A percentile compares a stretch with the other conserved stretches of the same genome.
These are phyloP conservation scores for Perithous albicinctus DNA, from an alignment of 2,888 invertebrate species.

Conservation along the genomic window DNA sequence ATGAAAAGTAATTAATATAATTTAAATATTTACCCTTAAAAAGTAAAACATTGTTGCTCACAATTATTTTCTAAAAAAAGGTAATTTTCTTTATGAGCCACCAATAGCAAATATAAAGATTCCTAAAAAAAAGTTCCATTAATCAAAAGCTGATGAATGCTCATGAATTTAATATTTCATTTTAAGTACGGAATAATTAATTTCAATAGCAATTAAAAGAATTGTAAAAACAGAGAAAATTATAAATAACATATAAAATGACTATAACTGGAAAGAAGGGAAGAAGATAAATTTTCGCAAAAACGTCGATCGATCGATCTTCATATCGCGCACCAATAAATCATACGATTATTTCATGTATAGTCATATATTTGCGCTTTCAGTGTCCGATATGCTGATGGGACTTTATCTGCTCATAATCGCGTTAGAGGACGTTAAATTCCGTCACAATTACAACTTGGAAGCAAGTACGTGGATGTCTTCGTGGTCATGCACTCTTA, in stretches of 20 bases:
- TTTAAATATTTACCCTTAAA: no score
- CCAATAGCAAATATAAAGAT: no score
- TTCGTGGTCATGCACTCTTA: slow-evolving; percentile 88
- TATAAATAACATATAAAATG: background rate
- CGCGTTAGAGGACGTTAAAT: slow-evolving; percentile 87
- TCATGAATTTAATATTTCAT: no score
- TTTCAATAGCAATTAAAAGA: background rate
- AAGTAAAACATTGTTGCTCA: no score
- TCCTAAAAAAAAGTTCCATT: no score
- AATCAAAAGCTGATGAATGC: no score
- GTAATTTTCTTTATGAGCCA: no score
- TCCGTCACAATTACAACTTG: slow-evolving; percentile 86
- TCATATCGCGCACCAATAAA: slow-evolving; percentile 53
- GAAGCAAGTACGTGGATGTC: slow-evolving; percentile 88
- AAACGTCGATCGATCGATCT: background rate
- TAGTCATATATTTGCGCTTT: slow-evolving; percentile 61
- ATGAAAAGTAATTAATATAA: no score
- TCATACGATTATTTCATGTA: slow-evolving; percentile 41
- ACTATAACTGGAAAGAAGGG: background rate
- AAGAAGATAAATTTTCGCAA: background rate
- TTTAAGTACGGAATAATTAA: no score
- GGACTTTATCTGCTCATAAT: slow-evolving; percentile 89
- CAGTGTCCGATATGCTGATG: slow-evolving; percentile 89
- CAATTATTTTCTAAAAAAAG: no score
- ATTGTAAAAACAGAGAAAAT: background rate